Percentiles rank a stretch among this genome's conserved stretches.
Evolutionary conservation across 2,888 invertebrate genomes (phyloP).

Genomic region (Himalopsyche japonica): DNA sequence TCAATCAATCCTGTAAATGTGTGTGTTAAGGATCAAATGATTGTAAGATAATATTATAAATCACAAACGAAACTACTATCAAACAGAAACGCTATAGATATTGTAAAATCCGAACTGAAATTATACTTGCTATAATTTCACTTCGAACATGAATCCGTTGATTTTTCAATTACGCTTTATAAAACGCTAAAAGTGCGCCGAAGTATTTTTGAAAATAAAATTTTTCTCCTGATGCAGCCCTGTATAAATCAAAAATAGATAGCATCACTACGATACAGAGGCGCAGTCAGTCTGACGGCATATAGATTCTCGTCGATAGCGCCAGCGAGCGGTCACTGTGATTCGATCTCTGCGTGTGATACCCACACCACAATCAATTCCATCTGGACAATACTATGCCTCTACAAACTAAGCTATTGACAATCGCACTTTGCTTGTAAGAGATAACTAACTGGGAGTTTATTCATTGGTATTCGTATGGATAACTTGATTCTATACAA

Average conservation of each 20-base stretch:
- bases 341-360: background rate
- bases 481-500: background rate
- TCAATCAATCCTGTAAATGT: no score
- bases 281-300: background rate
- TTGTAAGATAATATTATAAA: no score
- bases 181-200: no score
- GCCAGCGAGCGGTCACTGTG: background rate
- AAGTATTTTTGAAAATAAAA: background rate
- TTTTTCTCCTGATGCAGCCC: background rate
- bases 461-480: background rate
- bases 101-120: no score
- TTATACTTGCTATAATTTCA: no score
- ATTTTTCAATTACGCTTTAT: no score
- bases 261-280: background rate
- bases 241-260: background rate
- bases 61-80: no score
- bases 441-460: background rate
- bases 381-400: background rate
- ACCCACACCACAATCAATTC: background rate
- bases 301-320: background rate
- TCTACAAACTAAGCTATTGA: background rate
- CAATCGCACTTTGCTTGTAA: background rate
- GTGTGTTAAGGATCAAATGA: no score
- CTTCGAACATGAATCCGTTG: no score
- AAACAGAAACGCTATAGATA: no score